Percentiles rank a stretch among this genome's conserved stretches.
Evolutionary conservation across 2,888 invertebrate species (phyloP).

Genomic region (Baronia brevicornis): DNA sequence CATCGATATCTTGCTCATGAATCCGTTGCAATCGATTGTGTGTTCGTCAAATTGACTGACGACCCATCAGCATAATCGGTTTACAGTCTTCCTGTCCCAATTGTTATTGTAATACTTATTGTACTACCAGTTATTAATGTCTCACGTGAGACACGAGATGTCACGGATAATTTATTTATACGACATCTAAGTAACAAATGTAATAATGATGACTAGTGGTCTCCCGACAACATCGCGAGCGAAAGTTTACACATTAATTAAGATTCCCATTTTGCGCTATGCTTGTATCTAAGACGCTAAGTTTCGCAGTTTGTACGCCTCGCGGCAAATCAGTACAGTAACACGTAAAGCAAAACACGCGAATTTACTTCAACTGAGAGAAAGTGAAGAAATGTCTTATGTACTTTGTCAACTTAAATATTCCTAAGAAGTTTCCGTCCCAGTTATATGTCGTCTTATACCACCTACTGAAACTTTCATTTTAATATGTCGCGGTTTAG

Average conservation of each 20-base stretch:
- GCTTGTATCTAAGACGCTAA: conserved; percentile 31
- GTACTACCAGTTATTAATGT: conserved; percentile 66
- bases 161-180: conserved; percentile 49
- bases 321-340: conserved; percentile 27
- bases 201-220: conserved; percentile 40
- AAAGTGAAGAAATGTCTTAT: conserved; percentile 15
- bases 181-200: conserved; percentile 16
- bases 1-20: conserved; percentile 54
- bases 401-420: conserved; percentile 8
- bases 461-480: conserved; percentile 12
- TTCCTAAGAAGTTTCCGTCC: conserved; percentile 9
- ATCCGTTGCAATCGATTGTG: conserved; percentile 59
- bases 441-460: conserved; percentile 7
- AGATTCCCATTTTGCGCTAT: conserved; percentile 37
- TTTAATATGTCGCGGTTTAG: conserved; percentile 8
- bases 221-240: conserved; percentile 38
- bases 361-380: conserved; percentile 17
- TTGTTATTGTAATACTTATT: conserved; percentile 63
- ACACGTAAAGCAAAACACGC: conserved; percentile 31
- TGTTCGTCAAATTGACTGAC: conserved; percentile 58
- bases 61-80: conserved; percentile 66
- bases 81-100: conserved; percentile 62
- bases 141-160: conserved; percentile 36
- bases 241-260: conserved; percentile 54
- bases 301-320: conserved; percentile 37